Evolutionary conservation across 2,797 vertebrate species (phyloP), one percentile per base, ranked within the genome.

Genomic region (Enteromius radiatus): DNA sequence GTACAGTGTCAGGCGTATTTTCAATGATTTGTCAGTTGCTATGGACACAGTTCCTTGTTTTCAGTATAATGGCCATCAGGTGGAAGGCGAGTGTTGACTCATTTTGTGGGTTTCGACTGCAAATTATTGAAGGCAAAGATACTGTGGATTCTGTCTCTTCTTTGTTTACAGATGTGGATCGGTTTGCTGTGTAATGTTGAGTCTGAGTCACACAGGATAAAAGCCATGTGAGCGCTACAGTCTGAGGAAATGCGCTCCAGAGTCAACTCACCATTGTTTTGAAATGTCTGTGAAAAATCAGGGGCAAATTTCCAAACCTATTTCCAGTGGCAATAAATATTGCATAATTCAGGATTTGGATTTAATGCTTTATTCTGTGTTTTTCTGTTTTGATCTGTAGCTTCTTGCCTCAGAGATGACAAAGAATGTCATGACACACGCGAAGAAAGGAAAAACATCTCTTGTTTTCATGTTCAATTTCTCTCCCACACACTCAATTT

Each of bases 211-310:
- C 36, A 31, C 26, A 54, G 28, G 26, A 67, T 71, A 63, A 67
- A 73, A 87, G 81, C 83, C 83, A 38, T 26, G 49, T 28, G 84
- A 91, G 89, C 15, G 87, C 89, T 88, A 90, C 88, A 89, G 47
- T 23, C 89, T 89, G 90, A 88, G 85, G 73, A 85, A 85, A 90
- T 93, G 89, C 90, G 91, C 77, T 89, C 77, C 68, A 84, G 90
- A 89, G 86, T 91, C 87, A 85, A 84, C 81, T 49, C 86, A 87
- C 87, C 85, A 80, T 90, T 89, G 89, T 85, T 90, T 87, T 52
- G 43, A 89, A 89, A 91, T 90, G 68, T 86, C 88, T 86, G 84
- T 87, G 89, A 92, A 92, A 91, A 90, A 92, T 91, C 90, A 85
- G 84, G 90, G 89, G 92, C 88, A 92, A 88, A 89, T 89, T 89